Evolutionary conservation across 2,888 invertebrate species (phyloP).

Genomic region (Apodemia duryi): DNA sequence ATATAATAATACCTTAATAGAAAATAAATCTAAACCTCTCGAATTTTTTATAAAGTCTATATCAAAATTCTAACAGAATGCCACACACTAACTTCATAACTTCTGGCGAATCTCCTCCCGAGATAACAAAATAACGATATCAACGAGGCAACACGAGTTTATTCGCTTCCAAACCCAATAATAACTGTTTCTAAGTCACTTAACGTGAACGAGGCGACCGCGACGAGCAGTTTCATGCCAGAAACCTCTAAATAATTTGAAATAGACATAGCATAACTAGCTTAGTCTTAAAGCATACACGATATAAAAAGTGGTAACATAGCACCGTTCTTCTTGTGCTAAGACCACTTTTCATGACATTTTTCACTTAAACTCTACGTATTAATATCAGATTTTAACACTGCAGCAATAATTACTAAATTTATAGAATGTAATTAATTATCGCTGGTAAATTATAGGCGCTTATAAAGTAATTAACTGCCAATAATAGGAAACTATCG

Average conservation of each 20-base stretch:
- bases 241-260: slow-evolving; percentile 12
- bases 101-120: slow-evolving; percentile 19
- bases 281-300: background rate
- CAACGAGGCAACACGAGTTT: slow-evolving; percentile 31
- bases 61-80: background rate
- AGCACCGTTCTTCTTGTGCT: too few species aligned
- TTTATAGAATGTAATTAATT: too few species aligned
- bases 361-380: too few species aligned
- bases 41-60: background rate
- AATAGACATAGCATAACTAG: background rate
- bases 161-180: slow-evolving; percentile 44
- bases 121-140: slow-evolving; percentile 35
- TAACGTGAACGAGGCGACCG: slow-evolving; percentile 42
- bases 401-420: too few species aligned
- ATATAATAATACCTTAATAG: background rate
- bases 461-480: too few species aligned
- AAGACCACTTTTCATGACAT: too few species aligned
- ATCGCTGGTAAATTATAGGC: too few species aligned
- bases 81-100: slow-evolving; percentile 4
- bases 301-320: too few species aligned
- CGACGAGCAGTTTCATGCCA: slow-evolving; percentile 24
- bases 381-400: too few species aligned
- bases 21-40: too few species aligned
- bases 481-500: too few species aligned
- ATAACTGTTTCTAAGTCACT: slow-evolving; percentile 58